Conservation (phyloP, 1,140 invertebrate genomes). For the Drosophila jambulina region DNA sequence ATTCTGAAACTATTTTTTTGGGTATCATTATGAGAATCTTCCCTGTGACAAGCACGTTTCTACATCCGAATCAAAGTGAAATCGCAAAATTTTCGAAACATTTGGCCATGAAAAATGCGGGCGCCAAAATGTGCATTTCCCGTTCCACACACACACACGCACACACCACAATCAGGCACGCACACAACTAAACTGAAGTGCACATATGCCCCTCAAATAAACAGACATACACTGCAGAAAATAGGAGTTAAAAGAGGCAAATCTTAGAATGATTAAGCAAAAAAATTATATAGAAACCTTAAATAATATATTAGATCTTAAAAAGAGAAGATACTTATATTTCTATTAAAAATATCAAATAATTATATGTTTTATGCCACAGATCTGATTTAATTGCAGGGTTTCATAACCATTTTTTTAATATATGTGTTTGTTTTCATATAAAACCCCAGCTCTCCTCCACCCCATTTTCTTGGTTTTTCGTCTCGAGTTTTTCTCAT, state of each 20-base stretch:
- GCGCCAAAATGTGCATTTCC: slow-evolving; percentile 64
- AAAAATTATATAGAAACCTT: neutral
- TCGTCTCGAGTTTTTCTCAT: neutral
- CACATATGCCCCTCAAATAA: slow-evolving; percentile 6
- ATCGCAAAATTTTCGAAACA: slow-evolving; percentile 22
- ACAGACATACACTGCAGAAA: slow-evolving; percentile 1
- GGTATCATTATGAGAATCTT: neutral
- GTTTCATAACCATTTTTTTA: no score
- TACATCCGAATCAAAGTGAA: slow-evolving; percentile 16
- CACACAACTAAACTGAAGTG: slow-evolving; percentile 1
- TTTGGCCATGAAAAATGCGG: slow-evolving; percentile 58
- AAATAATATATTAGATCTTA: neutral
- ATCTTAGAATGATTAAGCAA: no score
- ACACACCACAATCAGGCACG: slow-evolving; percentile 8
- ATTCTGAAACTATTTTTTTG: no score
- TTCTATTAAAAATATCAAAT: neutral
- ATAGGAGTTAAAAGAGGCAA: neutral
- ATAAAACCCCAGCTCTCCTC: neutral
- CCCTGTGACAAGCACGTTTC: neutral
- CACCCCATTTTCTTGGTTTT: neutral
- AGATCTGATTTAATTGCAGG: neutral
- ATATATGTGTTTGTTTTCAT: neutral
- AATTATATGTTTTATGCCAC: no score
- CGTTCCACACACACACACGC: slow-evolving; percentile 12
- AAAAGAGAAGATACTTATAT: neutral